These are phyloP conservation scores for Anguilla obscura DNA, from an alignment of 2,797 vertebrate species.

Conservation along the genomic window DNA sequence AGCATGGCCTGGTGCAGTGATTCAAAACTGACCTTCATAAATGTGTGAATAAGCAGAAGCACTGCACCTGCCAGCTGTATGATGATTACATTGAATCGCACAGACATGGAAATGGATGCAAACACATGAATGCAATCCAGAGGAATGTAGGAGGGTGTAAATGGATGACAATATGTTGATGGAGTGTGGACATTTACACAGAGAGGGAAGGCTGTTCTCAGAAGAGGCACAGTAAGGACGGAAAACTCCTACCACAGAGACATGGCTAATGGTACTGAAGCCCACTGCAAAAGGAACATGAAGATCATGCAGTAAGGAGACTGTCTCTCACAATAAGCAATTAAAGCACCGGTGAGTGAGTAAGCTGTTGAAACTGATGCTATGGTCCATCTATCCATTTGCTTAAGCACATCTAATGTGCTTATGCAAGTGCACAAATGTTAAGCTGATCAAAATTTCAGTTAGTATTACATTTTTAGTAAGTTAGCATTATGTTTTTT, in stretches of 20 bases:
- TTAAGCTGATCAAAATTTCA: no score
- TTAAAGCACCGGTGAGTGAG: not conserved
- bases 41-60: conserved; percentile 68
- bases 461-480: no score
- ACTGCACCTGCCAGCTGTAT: conserved; percentile 64
- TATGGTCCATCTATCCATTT: not conserved
- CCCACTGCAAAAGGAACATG: conserved; percentile 66
- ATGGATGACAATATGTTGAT: conserved; percentile 39
- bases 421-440: not conserved
- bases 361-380: not conserved
- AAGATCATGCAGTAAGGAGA: conserved; percentile 69
- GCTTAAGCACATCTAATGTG: not conserved
- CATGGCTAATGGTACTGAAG: conserved; percentile 65
- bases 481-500: no score
- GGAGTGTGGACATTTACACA: not conserved
- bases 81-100: conserved; percentile 75
- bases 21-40: conserved; percentile 77
- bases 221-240: no score
- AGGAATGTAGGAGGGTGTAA: conserved; percentile 37
- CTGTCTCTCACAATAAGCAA: not conserved
- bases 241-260: conserved; percentile 33
- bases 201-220: conserved; percentile 55
- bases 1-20: conserved; percentile 66
- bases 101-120: conserved; percentile 35
- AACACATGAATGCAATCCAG: conserved; percentile 23